A percentile compares a stretch with the other conserved stretches of the same genome.
These are phyloP conservation scores for Drosophila carrolli DNA, from an alignment of 1,140 invertebrate species.

Conservation along the genomic window DNA sequence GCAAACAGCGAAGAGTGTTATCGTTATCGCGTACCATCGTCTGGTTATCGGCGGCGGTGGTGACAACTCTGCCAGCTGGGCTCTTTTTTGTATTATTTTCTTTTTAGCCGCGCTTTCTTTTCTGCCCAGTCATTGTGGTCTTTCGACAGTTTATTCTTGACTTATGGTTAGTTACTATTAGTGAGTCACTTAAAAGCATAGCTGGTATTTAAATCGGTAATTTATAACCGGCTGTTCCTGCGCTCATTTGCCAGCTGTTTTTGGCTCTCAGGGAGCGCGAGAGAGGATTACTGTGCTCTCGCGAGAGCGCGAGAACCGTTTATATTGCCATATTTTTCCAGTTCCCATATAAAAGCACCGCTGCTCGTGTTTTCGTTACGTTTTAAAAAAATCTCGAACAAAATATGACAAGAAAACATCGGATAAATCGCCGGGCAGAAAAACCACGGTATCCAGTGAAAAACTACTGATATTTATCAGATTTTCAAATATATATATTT, in stretches of 20 bases:
- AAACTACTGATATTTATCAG: conserved; percentile 7
- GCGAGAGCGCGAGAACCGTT: not conserved
- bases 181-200: conserved; percentile 3
- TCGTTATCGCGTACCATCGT: conserved; percentile 18
- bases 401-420: conserved; percentile 16
- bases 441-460: conserved; percentile 9
- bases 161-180: conserved; percentile 1
- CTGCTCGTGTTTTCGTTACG: conserved; percentile 16
- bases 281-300: not conserved
- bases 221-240: conserved; percentile 9
- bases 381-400: conserved; percentile 10
- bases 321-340: conserved; percentile 9
- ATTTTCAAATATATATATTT: not conserved
- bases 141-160: not conserved
- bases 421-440: conserved; percentile 11
- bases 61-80: conserved; percentile 2
- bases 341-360: conserved; percentile 14
- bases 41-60: not conserved
- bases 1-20: conserved; percentile 17
- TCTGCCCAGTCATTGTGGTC: not conserved
- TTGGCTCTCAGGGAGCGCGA: not conserved
- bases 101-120: not conserved
- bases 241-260: conserved; percentile 7
- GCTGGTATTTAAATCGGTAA: conserved; percentile 1
- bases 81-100: not conserved